A percentile compares a stretch with the other conserved stretches of the same genome.
Conservation (phyloP, 2,797 vertebrate species). For the Microctenopoma stevenorrisi region DNA sequence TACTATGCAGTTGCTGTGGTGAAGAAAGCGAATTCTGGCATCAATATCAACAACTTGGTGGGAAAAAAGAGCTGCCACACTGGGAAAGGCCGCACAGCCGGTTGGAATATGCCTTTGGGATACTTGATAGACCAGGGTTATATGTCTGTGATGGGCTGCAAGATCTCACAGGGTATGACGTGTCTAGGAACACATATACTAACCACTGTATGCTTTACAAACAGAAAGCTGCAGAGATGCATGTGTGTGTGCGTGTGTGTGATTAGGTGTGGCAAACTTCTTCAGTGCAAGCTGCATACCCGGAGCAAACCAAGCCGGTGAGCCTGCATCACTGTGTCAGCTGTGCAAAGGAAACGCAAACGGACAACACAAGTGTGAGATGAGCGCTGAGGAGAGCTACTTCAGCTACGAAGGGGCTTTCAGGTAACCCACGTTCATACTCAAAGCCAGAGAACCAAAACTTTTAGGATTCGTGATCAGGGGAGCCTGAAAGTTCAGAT, state of each 20-base stretch:
- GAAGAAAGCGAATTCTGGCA: slow-evolving; percentile 72
- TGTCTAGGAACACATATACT: not conserved
- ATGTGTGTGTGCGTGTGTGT: slow-evolving; percentile 20
- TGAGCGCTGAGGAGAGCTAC: slow-evolving; percentile 83
- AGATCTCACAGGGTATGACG: slow-evolving; percentile 84
- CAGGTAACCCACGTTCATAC: slow-evolving; percentile 80
- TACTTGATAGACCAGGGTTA: slow-evolving; percentile 88
- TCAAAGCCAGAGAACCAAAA: too few relatives aligned
- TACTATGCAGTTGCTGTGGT: slow-evolving; percentile 94
- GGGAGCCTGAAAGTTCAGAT: too few relatives aligned
- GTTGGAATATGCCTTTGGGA: slow-evolving; percentile 94
- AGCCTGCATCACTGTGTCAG: slow-evolving; percentile 85
- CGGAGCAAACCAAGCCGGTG: slow-evolving; percentile 77
- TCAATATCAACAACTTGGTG: slow-evolving; percentile 87
- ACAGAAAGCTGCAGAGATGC: not conserved
- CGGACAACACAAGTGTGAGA: slow-evolving; percentile 81
- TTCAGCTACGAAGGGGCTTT: slow-evolving; percentile 92
- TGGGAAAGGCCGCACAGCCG: slow-evolving; percentile 88
- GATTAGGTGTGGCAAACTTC: slow-evolving; percentile 88
- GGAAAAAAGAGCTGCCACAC: slow-evolving; percentile 92
- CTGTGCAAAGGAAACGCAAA: slow-evolving; percentile 84
- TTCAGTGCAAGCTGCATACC: slow-evolving; percentile 93
- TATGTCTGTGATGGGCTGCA: slow-evolving; percentile 90
- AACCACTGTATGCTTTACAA: not conserved
- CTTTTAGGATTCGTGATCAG: too few relatives aligned